Evolutionary conservation across 1,140 invertebrate genomes (phyloP), one percentile per base, ranked within the genome.

Genomic region (Drosophila ohnishii): DNA sequence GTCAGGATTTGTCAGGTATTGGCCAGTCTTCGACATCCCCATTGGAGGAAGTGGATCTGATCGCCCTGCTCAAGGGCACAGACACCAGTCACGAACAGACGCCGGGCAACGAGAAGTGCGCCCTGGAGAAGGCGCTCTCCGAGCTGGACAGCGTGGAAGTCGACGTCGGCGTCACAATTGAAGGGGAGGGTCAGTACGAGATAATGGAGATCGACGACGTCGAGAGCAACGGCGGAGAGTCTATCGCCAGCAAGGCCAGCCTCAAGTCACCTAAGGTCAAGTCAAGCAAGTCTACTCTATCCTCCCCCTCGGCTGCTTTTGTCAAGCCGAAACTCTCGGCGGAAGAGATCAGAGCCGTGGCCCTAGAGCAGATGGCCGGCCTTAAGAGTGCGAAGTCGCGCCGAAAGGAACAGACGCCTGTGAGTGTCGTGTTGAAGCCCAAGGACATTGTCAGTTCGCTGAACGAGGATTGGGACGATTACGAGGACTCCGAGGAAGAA

Each of bases 391-490:
- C 76, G 2, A 66, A 85, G 42, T 28, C 61, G 0, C 76, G 82
- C 1, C 90, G 89, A 42, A 91, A 89, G 28, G 82, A 82, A n/a
- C 60, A 57, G 16, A 39, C 58, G 11, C 73, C 70, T 2, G 22
- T 53, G 6, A 34, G 10, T 16, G 9, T 61, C 32, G 50, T 65
- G 55, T 28, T 66, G 57, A 42, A 83, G 44, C 72, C 80, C 0
- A 47, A 73, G 34, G 81, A 91, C 39, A 84, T 90, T 14, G 62
- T 84, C 7, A 78, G 55, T 9, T 56, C 75, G 7, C 37, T 82
- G 0, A 90, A 90, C 50, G 83, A 90, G n/a, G 91, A 92, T 44
- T 92, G 91, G 91, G 89, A 79, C 55, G 90, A 91, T 39, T 88
- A 88, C 19, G 84, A 55, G 35, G 51, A 80, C 14, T 86, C 78